Evolutionary conservation across 2,888 invertebrate genomes (phyloP).

Genomic region (Leucozona laternaria): DNA sequence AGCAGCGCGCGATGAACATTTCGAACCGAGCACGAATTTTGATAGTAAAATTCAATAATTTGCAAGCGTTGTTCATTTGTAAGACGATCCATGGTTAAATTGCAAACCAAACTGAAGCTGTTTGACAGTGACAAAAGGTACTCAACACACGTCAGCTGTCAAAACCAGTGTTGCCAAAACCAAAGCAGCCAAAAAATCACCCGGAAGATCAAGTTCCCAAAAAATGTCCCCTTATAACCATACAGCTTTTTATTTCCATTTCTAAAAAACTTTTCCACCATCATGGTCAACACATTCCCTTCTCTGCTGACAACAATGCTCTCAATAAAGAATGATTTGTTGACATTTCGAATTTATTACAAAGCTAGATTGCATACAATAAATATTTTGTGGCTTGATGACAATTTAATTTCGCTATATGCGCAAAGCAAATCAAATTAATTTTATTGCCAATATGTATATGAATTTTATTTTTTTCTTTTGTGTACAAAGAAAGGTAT

Average conservation of each 20-base stretch:
- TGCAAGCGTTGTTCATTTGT: too few species aligned
- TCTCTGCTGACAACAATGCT: slow-evolving; percentile 2
- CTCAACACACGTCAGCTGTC: too few species aligned
- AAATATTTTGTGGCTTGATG: slow-evolving; percentile 35
- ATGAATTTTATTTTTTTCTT: too few species aligned
- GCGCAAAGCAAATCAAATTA: slow-evolving; percentile 53
- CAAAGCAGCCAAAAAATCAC: too few species aligned
- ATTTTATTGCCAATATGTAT: slow-evolving; percentile 54
- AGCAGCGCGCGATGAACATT: too few species aligned
- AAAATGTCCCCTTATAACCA: neutral
- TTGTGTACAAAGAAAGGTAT: too few species aligned
- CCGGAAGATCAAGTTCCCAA: neutral
- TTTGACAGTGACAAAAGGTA: too few species aligned
- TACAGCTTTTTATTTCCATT: neutral
- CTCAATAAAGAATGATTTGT: slow-evolving; percentile 2
- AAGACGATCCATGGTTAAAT: too few species aligned
- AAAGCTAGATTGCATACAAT: slow-evolving; percentile 10
- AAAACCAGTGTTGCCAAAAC: too few species aligned
- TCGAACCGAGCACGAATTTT: too few species aligned
- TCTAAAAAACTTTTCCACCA: neutral
- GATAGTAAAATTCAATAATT: too few species aligned
- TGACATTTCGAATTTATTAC: neutral
- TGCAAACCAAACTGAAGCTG: too few species aligned
- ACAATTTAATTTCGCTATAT: slow-evolving; percentile 1
- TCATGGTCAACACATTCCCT: neutral